Evolutionary conservation across 1,140 invertebrate species (phyloP), one percentile per base, ranked within the genome.

Genomic region (Microplitis demolitor): DNA sequence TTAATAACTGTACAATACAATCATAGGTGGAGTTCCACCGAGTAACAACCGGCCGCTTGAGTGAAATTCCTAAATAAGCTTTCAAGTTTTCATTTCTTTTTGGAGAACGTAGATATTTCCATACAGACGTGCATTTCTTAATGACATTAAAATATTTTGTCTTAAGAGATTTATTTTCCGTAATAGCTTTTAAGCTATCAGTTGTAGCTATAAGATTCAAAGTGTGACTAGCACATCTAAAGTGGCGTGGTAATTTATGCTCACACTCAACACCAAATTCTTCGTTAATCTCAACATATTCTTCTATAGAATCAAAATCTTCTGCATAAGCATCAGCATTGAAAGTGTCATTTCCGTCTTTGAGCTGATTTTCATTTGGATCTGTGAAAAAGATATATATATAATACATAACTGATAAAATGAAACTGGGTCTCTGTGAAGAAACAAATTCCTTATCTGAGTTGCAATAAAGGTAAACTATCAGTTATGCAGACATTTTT

Each of bases 21-120:
- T 79, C 77, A 69, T 75, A 74, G 2, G 72, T 31, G 2, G 73
- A 76, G 31, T 78, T 78, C 78, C 75, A 78, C 16, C 76, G 70
- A 6, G 77, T 79, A 37, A 74, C 64, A 16, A 76, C 67, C 3
- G 73, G 74, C 39, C 66, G 67, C 37, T 60, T 62, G 11, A 79
- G 16, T 9, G 64, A 37, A 50, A 62, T 14, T 39, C 69, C 69
- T 62, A 79, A 64, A 37, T 51, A 13, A 16, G 39, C 64, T 66
- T 54, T 73, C 5, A 76, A 58, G 69, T 56, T 69, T 72, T 79
- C 73, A 37, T 70, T 72, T n/a, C 45, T 66, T 70, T 79, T 77
- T 33, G 76, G 73, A n/a, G 70, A 72, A 13, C 61, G 51, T 14
- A 66, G 14, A 39, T 66, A 67, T 37, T 69, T 76, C 76, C 73